Evolutionary conservation across 2,797 vertebrate species (phyloP), one percentile per base, ranked within the genome.

Genomic region (Pampus argenteus): DNA sequence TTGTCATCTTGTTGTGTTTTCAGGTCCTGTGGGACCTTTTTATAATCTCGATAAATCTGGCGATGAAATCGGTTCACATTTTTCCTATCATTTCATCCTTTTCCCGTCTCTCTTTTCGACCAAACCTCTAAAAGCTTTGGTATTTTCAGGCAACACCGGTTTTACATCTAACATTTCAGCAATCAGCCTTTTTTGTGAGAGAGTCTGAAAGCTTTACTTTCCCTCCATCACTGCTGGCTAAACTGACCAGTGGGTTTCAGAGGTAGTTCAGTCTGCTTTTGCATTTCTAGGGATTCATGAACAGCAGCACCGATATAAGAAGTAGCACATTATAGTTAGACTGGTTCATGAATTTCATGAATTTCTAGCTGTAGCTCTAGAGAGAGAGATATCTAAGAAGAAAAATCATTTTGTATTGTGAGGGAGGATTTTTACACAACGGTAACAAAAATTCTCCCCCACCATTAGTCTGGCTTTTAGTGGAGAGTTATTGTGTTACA

Each of bases 351-450:
- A n/a, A n/a, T n/a, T n/a, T n/a, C n/a, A n/a, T n/a, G n/a, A n/a
- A n/a, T n/a, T n/a, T n/a, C n/a, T n/a, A n/a, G n/a, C n/a, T n/a
- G n/a, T n/a, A n/a, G n/a, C n/a, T n/a, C n/a, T n/a, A n/a, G n/a
- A n/a, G n/a, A n/a, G n/a, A n/a, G n/a, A n/a, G n/a, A 66, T 72
- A 44, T 79, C 63, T 73, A 64, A 76, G 71, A 29, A 66, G 38
- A 68, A 60, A 71, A 82, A 79, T 67, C 5, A 18, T 78, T 81
- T 74, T 44, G 42, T 66, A 51, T 55, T 62, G 52, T 55, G 86
- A 85, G 66, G 87, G 84, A 71, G 66, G 66, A 29, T 78, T 86
- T 86, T 79, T 70, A 71, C 52, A 81, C 51, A 72, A 34, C 42
- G 7, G 51, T 7, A 68, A 50, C 40, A 50, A 76, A 67, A 66